These are phyloP conservation scores for Proctacanthus coquilletti DNA, from an alignment of 1,140 invertebrate species.

Conservation along the genomic window DNA sequence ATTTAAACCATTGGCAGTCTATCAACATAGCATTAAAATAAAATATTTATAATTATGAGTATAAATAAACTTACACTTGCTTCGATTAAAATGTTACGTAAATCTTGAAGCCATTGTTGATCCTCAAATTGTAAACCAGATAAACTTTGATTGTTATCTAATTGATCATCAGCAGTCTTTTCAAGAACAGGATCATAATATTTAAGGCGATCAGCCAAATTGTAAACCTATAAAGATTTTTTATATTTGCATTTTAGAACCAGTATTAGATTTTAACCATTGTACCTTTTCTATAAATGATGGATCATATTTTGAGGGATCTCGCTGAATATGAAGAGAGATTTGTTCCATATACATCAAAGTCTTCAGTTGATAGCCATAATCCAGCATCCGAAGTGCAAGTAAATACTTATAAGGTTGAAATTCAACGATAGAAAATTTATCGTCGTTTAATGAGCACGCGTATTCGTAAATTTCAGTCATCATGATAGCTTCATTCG, in stretches of 20 bases:
- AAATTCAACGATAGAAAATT: conserved; percentile 53
- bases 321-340: conserved; percentile 43
- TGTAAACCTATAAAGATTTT: conserved; percentile 14
- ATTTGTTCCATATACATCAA: conserved; percentile 71
- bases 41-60: too few relatives aligned
- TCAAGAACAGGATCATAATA: conserved; percentile 54
- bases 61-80: conserved; percentile 18
- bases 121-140: conserved; percentile 23
- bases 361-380: conserved; percentile 59
- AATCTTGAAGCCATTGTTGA: conserved; percentile 36
- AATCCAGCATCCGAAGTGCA: conserved; percentile 60
- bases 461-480: conserved; percentile 94
- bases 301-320: conserved; percentile 37
- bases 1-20: too few relatives aligned
- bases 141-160: conserved; percentile 17
- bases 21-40: too few relatives aligned
- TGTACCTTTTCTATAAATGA: conserved; percentile 48
- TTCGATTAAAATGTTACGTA: conserved; percentile 29
- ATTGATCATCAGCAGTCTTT: conserved; percentile 19
- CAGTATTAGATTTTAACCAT: too few relatives aligned
- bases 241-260: background rate
- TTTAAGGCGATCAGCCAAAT: conserved; percentile 42
- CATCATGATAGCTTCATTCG: conserved; percentile 74
- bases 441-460: conserved; percentile 58
- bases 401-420: conserved; percentile 59